Base-by-base conservation (phyloP, 2,797 vertebrate genomes). In the Intellagama lesueurii region DNA sequence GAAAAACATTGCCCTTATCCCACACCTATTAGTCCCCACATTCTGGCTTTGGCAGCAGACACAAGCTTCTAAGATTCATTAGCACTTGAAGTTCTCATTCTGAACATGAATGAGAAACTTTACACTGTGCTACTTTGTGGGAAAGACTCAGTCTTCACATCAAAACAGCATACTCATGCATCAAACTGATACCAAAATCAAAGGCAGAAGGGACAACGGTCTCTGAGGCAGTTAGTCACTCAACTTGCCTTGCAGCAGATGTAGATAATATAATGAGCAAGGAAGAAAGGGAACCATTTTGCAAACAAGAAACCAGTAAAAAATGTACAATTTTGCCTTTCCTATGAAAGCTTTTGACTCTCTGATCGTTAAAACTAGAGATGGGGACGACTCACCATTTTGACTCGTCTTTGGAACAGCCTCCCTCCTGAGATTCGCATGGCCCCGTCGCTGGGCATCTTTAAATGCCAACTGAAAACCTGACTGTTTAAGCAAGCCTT, bases 221-320 rank as follows among this genome's bases (percentile, higher is more conserved):
- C 68, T 83, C 1, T 78, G 86, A 24, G 86, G 83, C 81, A 76
- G 47, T 83, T 80, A 86, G 70, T 85, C 87, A 87, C 85, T 86
- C 90, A 94, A 72, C 90, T 89, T 26, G 66, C 70, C 66, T 81
- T 64, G 87, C 75, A 92, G 47, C 85, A 24, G 79, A 92, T 89
- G 11, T 22, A 44, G 86, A 70, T 92, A 86, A 86, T 93, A 88
- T 87, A 92, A 94, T 76, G 84, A 94, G 87, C 82, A 64, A 86
- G 52, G 14, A 64, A 86, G 30, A 0, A 0, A 76, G 52, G n/a
- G 80, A 88, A 90, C 52, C 89, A 66, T 0, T 60, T 17, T 88
- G 90, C 87, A 89, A 70, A 69, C 2, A 81, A 81, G 75, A 92
- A 90, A 91, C 0, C 73, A 89, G 88, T 79, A 49, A 79, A 19